Base-by-base conservation (phyloP, 2,113 vertebrate genomes). In the Etheostoma spectabile region DNA sequence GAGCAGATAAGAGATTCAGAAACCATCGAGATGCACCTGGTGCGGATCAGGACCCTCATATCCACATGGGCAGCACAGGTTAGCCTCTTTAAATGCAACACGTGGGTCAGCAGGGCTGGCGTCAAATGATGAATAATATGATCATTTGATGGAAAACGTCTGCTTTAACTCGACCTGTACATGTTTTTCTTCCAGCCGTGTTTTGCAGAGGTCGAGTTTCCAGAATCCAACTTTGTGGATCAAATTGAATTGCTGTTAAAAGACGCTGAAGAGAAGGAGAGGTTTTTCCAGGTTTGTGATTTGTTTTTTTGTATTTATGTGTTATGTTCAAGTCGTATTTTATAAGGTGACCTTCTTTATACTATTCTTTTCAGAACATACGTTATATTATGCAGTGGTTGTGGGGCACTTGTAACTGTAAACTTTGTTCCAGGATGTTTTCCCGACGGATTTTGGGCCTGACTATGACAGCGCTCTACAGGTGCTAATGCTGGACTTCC, bases 401-500 rank as follows among this genome's bases (percentile, higher is more conserved):
- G 13, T 53, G 1, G 5, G 52, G 42, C 21, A 13, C 42, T 59
- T 65, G 60, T 3, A 70, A 55, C 16, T 14, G 2, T 30, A 24
- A 49, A 3, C 4, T 72, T 51, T 69, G 14, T 67, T 74, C 13
- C 71, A 96, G 96, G 94, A 95, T 70, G 87, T 91, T 15, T 94
- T 95, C 52, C 90, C 94, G 33, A 85, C 86, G 0, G 95, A 96
- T 6, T 97, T 96, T 35, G 96, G 96, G 10, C 93, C 95, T 1
- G 73, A 87, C 0, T 97, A 95, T 42, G 72, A 96, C 79, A n/a
- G 35, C 16, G 95, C 94, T 33, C 89, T 96, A 14, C 95, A 97
- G 86, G 92, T 94, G 78, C 90, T 96, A 2, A 93, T 96, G 83
- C 88, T 94, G 74, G 95, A 97, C 57, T 96, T 95, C 35, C 60